phyloP scores from a whole-genome alignment of 2,113 vertebrate species.

The Chaenogobius annularis region DNA sequence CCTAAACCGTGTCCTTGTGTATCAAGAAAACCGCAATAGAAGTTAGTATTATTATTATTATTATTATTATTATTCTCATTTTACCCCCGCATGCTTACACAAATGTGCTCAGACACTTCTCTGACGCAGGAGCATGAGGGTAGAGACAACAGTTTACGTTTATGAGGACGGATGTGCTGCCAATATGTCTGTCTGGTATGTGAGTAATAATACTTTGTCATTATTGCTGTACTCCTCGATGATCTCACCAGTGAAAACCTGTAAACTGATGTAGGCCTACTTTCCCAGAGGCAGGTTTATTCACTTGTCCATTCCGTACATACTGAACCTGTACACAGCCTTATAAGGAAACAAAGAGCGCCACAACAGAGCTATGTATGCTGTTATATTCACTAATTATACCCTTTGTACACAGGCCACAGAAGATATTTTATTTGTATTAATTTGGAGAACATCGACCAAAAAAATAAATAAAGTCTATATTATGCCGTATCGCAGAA shows the following conservation, averaged over 20 bases:
- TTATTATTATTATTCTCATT: no score
- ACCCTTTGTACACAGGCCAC: no score
- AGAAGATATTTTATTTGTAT: no score
- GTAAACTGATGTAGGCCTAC: background rate
- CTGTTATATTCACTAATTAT: no score
- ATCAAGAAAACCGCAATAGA: no score
- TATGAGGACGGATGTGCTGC: background rate
- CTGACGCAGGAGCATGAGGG: background rate
- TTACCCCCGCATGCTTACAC: no score
- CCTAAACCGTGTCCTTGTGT: no score
- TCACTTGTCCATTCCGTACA: background rate
- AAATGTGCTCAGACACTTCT: no score
- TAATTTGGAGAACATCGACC: no score
- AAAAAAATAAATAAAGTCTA: no score
- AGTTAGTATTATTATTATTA: no score
- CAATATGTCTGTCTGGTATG: background rate
- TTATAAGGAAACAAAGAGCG: background rate
- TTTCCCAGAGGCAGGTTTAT: background rate
- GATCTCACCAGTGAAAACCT: conserved; percentile 17
- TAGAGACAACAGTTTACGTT: background rate
- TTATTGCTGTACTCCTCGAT: background rate
- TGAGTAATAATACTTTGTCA: conserved; percentile 5
- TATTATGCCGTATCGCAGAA: no score
- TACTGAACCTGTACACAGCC: background rate
- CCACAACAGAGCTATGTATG: background rate